Evolutionary conservation across 2,797 vertebrate species (phyloP), one percentile per base, ranked within the genome.

Genomic region (Taenioides sp.): DNA sequence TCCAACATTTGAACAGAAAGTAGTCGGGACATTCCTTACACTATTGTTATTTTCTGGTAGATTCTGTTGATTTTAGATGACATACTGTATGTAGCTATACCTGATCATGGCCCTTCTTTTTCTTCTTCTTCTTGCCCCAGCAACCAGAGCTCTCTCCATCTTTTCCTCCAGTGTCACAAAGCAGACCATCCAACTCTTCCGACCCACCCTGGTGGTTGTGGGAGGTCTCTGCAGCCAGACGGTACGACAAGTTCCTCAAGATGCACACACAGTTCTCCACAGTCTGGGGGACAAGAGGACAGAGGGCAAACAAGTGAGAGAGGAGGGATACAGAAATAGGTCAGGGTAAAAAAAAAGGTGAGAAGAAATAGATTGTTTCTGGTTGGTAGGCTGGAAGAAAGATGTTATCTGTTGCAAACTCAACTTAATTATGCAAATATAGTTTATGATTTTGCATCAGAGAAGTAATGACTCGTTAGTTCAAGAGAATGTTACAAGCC

Each of bases 71-170:
- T 64, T 43, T 23, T n/a, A 16, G 5, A 23, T 64, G 2, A 37
- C 7, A 23, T 25, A 23, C 4, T 12, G 55, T 58, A 7, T 37
- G 22, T 28, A 67, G 65, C 20, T 88, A 92, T 92, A 99, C 98
- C 97, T 99, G 97, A 86, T 99, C 97, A 71, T 98, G 96, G 7
- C 96, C 95, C 94, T 99, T 98, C 97, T 98, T 99, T 91, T 98
- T 98, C 96, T 98, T 99, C 93, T 99, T 99, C 88, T 99, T 99
- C 91, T 99, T 99, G 69, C 98, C 97, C 98, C 97, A 99, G 88
- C 98, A 99, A 55, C 98, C 97, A 0, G 98, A 99, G 86, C 97
- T 98, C 92, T 98, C 97, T 0, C 94, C 61, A 0, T 99, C 97
- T 86, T 98, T 98, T 80, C 96, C 96, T 0, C 95, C 95, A 71